Evolutionary conservation across 2,797 vertebrate genomes (phyloP), one percentile per base, ranked within the genome.

Genomic region (Acipenser oxyrinchus): DNA sequence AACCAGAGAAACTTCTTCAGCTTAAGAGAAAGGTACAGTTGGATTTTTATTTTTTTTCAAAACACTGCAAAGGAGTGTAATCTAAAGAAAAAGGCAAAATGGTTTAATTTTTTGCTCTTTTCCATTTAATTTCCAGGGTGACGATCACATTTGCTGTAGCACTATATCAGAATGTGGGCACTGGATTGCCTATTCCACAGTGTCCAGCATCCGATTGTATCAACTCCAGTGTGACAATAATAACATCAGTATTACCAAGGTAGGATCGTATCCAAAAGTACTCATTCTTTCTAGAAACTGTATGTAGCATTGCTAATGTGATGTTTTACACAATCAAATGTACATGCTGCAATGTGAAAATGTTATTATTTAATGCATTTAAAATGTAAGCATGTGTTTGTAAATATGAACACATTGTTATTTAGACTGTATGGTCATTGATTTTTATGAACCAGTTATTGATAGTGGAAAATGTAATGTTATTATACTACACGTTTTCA

Each of bases 21-120:
- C 86, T 99, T 61, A 97, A 97, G 81, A 86, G 82, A 69, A 98
- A 99, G 94, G 96, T 98, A 68, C 72, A 62, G 11, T 57, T n/a
- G 8, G 53, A 48, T 5, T 62, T 5, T n/a, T 3, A 37, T 67
- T 37, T 60, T 59, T 9, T 12, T 49, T 66, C 37, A 37, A 48
- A 23, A 15, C 6, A 37, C 37, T 18, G 18, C 18, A 18, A 18
- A 18, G 18, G 18, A 18, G 18, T 18, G 18, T 18, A 18, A 18
- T 37, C 37, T 5, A 37, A 37, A 37, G 37, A 4, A 37, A 37
- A 37, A 62, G 18, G 49, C 12, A 13, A 48, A 48, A 7, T 62
- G 1, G 6, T 3, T 51, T 64, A 5, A 12, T 60, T 59, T 8
- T 12, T 49, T 66, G 48, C 15, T 12, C 3, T 69, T 49, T 75